phyloP scores from a whole-genome alignment of 2,797 vertebrate species.

The Myiotriccus ornatus region DNA sequence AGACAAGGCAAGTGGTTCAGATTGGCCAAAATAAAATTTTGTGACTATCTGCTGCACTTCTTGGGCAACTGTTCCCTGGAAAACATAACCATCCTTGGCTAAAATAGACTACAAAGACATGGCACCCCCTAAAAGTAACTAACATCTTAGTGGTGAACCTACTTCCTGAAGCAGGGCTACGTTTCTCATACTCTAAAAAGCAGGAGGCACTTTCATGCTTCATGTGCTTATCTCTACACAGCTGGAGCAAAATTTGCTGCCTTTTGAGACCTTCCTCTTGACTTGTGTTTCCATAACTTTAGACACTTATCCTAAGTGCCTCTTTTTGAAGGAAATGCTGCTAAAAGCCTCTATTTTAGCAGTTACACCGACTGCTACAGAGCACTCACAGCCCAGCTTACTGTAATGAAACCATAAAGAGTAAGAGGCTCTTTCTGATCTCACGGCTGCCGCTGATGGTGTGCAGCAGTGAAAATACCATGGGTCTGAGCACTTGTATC shows the following conservation, averaged over 20 bases:
- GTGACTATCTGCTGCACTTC: background rate
- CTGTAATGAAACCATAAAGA: background rate
- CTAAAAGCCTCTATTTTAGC: constrained; percentile 1
- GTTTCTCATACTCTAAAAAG: background rate
- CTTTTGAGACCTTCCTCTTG: background rate
- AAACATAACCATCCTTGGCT: background rate
- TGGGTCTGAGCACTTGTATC: background rate
- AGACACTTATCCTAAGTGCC: background rate
- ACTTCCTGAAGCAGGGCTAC: background rate
- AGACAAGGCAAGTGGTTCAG: background rate
- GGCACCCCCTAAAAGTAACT: background rate
- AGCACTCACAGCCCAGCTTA: background rate
- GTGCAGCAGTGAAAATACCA: background rate
- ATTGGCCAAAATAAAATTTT: background rate
- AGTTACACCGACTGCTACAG: background rate
- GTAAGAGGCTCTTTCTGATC: background rate
- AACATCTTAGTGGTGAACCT: background rate
- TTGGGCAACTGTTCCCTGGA: background rate
- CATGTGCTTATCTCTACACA: background rate
- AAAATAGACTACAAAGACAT: background rate
- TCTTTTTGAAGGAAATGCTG: background rate
- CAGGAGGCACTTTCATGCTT: background rate
- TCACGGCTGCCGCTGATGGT: background rate
- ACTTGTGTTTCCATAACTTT: background rate
- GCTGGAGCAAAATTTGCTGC: background rate